These are phyloP conservation scores for Tachycineta bicolor DNA, from an alignment of 2,113 vertebrate species.

Conservation along the genomic window DNA sequence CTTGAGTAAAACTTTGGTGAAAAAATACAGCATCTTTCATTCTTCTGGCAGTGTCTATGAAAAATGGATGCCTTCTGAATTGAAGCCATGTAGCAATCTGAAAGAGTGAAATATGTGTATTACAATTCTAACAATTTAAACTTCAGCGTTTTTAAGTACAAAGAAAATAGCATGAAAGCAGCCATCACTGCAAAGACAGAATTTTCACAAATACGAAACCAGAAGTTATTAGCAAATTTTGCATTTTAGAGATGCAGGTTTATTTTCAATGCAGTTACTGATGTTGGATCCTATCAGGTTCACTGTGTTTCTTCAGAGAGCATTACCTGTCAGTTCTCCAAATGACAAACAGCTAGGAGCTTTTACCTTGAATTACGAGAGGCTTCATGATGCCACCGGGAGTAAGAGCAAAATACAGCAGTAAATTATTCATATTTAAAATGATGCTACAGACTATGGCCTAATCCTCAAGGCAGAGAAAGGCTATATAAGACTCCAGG, in stretches of 20 bases:
- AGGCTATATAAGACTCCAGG: background rate
- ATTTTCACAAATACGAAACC: background rate
- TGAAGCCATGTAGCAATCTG: conserved; percentile 94
- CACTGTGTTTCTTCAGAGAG: background rate
- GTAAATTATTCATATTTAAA: background rate
- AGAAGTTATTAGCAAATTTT: background rate
- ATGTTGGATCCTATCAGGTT: background rate
- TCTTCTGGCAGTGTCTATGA: conserved; percentile 71
- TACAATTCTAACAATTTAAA: background rate
- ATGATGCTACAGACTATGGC: accelerated
- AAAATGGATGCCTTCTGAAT: conserved; percentile 94
- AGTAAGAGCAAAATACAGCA: background rate
- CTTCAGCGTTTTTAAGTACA: background rate
- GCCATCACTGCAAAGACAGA: background rate
- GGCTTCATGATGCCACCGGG: background rate
- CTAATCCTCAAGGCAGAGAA: background rate
- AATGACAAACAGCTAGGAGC: background rate
- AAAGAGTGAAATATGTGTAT: background rate
- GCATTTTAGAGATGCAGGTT: background rate
- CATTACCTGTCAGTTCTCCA: background rate
- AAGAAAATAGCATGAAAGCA: background rate
- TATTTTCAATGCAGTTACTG: background rate
- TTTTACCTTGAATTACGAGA: background rate
- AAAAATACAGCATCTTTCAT: background rate
- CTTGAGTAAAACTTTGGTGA: background rate